Base-by-base conservation (phyloP, 2,888 invertebrate genomes). In the Hypsopygia costalis region DNA sequence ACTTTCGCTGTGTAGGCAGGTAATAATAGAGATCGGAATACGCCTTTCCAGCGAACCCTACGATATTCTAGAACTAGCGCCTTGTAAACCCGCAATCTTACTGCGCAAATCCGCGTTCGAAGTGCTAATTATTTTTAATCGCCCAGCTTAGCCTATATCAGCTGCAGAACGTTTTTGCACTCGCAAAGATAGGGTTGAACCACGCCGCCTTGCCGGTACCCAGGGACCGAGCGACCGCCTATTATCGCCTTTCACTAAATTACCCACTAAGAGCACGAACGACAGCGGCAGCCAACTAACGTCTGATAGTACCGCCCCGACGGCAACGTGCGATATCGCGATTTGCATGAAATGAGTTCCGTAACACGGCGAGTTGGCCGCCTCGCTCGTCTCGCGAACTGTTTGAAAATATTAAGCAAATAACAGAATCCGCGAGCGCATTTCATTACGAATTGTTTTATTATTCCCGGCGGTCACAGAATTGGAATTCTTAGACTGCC, bases 111-210 rank as follows among this genome's bases (percentile, higher is more conserved):
- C 65, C 64, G 67, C 62, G 54, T 67, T 52, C 58, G 59, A 62
- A 65, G 58, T 53, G 66, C 71, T 79, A 75, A 82, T 81, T 78
- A 82, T 79, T 75, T 82, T 79, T 74, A 79, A 80, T 70, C 69
- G 62, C 52, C 51, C 38, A 52, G 62, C 62, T 69, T 58, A 59
- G 58, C 62, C 62, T 61, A 63, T 62, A 58, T 59, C 56, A 51
- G 52, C 57, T 55, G 50, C 48, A 47, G 48, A 51, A 51, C 52
- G 62, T 63, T 68, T 66, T 61, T 59, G 55, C 47, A 47, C 54
- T 32, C 11, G 21, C 40, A 27, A 31, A 43, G 46, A 39, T 41
- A 46, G 43, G 41, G 46, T 46, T 51, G 39, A 49, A 43, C 46
- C 46, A 40, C 45, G 30, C 34, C 45, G 30, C 34, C 34, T 35